A percentile compares a stretch with the other conserved stretches of the same genome.
Conservation (phyloP, 2,113 vertebrate species). For the Silurus meridionalis region DNA sequence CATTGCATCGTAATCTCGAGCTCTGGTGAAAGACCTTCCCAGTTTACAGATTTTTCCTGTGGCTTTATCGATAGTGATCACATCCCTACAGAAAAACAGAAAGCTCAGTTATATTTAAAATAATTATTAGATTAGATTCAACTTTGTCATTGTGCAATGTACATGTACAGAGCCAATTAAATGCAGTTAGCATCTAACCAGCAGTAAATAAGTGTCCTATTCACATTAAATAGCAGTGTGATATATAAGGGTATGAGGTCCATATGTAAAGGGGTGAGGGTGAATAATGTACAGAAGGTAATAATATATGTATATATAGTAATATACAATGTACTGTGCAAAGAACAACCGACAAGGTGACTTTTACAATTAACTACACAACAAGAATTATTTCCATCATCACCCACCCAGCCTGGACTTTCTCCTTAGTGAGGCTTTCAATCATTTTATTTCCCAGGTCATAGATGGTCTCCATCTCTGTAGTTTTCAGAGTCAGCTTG, state of each 20-base stretch:
- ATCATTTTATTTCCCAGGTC: conserved; percentile 96
- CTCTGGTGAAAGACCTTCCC: conserved; percentile 89
- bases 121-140: neutral
- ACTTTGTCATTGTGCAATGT: too few species aligned
- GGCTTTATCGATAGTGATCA: conserved; percentile 93
- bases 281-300: too few species aligned
- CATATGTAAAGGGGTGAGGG: too few species aligned
- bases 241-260: too few species aligned
- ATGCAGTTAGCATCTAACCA: too few species aligned
- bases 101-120: neutral
- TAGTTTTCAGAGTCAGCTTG: conserved; percentile 91
- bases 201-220: too few species aligned
- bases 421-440: conserved; percentile 90
- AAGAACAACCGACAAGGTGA: too few species aligned
- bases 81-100: conserved; percentile 72
- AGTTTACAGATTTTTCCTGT: conserved; percentile 91
- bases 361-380: neutral
- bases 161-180: too few species aligned
- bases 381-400: neutral
- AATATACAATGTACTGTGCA: too few species aligned
- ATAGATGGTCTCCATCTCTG: conserved; percentile 95
- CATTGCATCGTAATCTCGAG: conserved; percentile 92
- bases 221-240: too few species aligned
- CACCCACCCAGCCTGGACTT: conserved; percentile 89
- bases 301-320: too few species aligned